Base-by-base conservation (phyloP, 2,113 vertebrate species). In the Heloderma charlesbogerti region DNA sequence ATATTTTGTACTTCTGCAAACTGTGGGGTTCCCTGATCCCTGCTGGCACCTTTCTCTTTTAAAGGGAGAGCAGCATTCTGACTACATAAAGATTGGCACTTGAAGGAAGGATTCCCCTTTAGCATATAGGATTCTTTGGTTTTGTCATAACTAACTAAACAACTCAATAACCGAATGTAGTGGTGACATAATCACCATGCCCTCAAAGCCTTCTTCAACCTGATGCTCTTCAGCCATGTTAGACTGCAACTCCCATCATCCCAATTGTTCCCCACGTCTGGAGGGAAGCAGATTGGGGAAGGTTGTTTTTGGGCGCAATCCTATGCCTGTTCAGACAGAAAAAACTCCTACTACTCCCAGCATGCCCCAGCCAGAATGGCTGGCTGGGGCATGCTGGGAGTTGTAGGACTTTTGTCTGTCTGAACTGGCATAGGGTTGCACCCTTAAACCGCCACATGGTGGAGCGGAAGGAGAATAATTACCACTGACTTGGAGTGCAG, bases 101-200 rank as follows among this genome's bases (percentile, higher is more conserved):
- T 69, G 63, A 27, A 66, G 1, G 45, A 84, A 16, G 1, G 3
- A 34, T 29, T 45, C 43, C 27, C 45, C 37, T 48, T 71, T 86
- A 48, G 45, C 51, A 51, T 34, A 34, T 15, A 71, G 8, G 7
- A 86, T 86, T 69, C 40, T 22, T 60, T 83, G 3, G 16, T 72
- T 72, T 83, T 22, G 1, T 31, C 25, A 54, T 54, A 82, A 67
- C 13, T 1, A 81, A 48, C 12, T 1, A 79, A 29, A 3, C 13
- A 5, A 88, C 79, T 87, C 84, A 90, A 91, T 91, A 69, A 69
- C 15, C 18, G 29, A 54, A 7, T 16, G 13, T 83, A 85, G 6
- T 7, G 34, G 4, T 34, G 0, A 6, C 63, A 3, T 86, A 87
- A 79, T 9, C 10, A 25, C n/a, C n/a, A n/a, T n/a, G n/a, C n/a